Conservation (phyloP, 2,888 invertebrate species). For the Nemapogon koenigi region DNA sequence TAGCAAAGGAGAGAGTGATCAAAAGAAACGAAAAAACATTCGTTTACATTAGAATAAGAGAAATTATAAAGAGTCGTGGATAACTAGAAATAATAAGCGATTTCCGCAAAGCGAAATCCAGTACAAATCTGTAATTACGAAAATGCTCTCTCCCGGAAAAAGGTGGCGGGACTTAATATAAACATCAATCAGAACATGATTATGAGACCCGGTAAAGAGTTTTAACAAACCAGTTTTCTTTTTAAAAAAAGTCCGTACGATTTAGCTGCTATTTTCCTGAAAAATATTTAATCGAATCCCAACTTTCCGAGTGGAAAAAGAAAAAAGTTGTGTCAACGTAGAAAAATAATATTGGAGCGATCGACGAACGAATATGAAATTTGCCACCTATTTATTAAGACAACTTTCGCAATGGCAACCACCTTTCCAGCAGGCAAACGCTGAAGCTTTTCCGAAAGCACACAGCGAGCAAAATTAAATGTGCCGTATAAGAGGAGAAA, state of each 20-base stretch:
- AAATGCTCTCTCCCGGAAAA: neutral
- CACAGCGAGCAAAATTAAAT: conserved; percentile 5
- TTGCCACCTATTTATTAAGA: neutral
- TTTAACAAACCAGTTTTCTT: too few relatives aligned
- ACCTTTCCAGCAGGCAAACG: neutral
- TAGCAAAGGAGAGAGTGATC: too few relatives aligned
- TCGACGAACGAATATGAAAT: neutral
- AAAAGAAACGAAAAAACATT: neutral
- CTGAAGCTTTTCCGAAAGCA: conserved; percentile 3
- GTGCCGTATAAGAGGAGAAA: conserved; percentile 4
- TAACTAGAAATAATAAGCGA: conserved; percentile 1
- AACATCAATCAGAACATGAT: conserved; percentile 2
- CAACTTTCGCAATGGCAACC: neutral
- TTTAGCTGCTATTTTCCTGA: neutral
- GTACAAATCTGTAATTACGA: conserved; percentile 2
- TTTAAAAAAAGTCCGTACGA: too few relatives aligned
- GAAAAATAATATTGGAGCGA: neutral
- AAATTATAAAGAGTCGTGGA: neutral
- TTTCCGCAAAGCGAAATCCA: conserved; percentile 3
- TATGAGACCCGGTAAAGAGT: neutral
- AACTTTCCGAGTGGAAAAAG: neutral
- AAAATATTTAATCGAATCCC: conserved; percentile 3
- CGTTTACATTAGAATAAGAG: neutral
- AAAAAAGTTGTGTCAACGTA: neutral
- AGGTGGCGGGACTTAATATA: conserved; percentile 2